These are phyloP conservation scores for Drosophila lutescens DNA, from an alignment of 2,888 invertebrate genomes.

Conservation along the genomic window DNA sequence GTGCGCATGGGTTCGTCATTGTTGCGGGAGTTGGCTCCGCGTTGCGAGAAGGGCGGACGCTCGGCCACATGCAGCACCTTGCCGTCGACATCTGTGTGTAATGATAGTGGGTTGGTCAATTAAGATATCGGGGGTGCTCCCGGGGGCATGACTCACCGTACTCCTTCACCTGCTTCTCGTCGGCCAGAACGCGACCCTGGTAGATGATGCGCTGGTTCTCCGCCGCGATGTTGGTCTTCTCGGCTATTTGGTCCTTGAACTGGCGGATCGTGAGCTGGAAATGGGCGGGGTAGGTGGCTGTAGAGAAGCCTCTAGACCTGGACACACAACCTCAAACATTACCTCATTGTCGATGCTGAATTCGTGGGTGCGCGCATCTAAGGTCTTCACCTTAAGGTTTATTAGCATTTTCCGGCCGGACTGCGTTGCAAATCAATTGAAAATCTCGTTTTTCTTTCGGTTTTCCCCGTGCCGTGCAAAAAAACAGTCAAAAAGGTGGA, in stretches of 20 bases:
- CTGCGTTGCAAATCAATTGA: constrained; percentile 35
- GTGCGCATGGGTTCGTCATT: constrained; percentile 78
- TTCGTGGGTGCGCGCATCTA: constrained; percentile 93
- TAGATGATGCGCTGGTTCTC: constrained; percentile 96
- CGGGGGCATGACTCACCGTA: constrained; percentile 87
- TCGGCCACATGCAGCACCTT: constrained; percentile 97
- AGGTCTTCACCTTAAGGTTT: constrained; percentile 94
- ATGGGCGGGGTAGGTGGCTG: constrained; percentile 15
- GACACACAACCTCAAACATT: constrained; percentile 84
- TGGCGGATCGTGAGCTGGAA: constrained; percentile 90
- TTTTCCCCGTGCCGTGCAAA: constrained; percentile 10
- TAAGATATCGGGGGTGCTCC: background rate
- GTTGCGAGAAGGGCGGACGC: constrained; percentile 90
- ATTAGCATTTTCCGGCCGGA: constrained; percentile 85
- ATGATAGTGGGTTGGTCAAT: background rate
- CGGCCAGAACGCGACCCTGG: constrained; percentile 96
- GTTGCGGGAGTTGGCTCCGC: constrained; percentile 71
- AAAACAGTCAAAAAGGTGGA: background rate
- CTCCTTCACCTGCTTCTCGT: constrained; percentile 93
- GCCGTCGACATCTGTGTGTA: constrained; percentile 90
- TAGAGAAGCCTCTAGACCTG: constrained; percentile 33
- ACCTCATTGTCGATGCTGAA: constrained; percentile 94
- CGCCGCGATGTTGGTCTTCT: constrained; percentile 91
- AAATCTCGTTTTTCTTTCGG: constrained; percentile 26
- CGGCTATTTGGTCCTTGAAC: constrained; percentile 92